phyloP scores from a whole-genome alignment of 2,113 vertebrate species.

The Macrotis lagotis region DNA sequence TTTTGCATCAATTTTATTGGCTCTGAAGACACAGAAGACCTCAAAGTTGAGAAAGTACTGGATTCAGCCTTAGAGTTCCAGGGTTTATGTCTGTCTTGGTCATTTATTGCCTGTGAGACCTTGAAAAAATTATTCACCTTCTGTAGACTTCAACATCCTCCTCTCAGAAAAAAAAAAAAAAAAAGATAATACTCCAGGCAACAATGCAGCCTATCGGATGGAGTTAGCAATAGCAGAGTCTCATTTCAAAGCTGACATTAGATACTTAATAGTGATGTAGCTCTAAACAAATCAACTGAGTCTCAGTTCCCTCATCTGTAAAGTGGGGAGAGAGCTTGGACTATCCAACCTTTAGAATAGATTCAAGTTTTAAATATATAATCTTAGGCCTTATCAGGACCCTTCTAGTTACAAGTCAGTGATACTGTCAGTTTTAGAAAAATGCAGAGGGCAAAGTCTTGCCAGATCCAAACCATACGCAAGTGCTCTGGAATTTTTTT shows the following conservation, averaged over 20 bases:
- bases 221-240: background rate
- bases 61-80: background rate
- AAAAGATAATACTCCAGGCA: background rate
- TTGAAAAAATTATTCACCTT: background rate
- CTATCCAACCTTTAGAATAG: background rate
- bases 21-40: conserved; percentile 18
- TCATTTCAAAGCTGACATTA: background rate
- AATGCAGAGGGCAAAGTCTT: background rate
- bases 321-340: background rate
- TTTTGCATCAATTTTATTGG: conserved; percentile 9
- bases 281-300: background rate
- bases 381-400: background rate
- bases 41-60: background rate
- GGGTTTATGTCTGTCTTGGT: background rate
- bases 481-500: background rate
- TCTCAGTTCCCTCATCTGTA: background rate
- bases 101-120: background rate
- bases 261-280: background rate
- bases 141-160: background rate
- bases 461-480: background rate
- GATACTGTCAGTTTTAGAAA: background rate
- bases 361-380: background rate
- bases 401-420: background rate
- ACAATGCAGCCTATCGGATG: background rate
- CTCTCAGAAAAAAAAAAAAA: background rate